Base-by-base conservation (phyloP, 2,113 vertebrate genomes). In the Condylura cristata region DNA sequence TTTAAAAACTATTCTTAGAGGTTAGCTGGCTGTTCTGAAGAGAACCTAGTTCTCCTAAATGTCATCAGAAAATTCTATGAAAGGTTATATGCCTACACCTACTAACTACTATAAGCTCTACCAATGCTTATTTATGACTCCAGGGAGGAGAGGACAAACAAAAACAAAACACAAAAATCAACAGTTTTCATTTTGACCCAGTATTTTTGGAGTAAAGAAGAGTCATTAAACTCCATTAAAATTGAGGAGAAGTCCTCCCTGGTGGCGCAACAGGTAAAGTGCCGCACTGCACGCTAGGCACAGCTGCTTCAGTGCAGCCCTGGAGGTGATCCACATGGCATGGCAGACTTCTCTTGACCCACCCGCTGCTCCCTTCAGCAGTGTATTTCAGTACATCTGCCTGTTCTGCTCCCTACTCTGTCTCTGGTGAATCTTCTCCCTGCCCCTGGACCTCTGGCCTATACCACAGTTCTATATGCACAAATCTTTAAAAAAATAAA, bases 21-120 rank as follows among this genome's bases (percentile, higher is more conserved):
- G 44, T 68, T 80, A 87, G 39, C 63, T 68, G 85, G 61, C 58
- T 95, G 44, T 16, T 39, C 30, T 8, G 0, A 76, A 94, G 48
- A 72, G 37, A 91, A 91, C 28, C 24, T 78, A 89, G 32, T 44
- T 18, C 48, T 56, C 44, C 85, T 53, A 93, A 95, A 86, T 86
- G 81, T 16, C 80, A 63, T 17, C 72, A 90, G 32, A 90, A 83
- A 94, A 88, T 74, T 75, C 74, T 71, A 48, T 26, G 51, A 84
- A 74, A 26, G 51, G 60, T 90, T 84, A 66, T 53, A 85, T 5
- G 61, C 22, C 8, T 72, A 18, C 20, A 30, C 53, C 53, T 82
- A 46, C 30, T 61, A 39, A 82, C n/a, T 28, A 75, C 46, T 44
- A 72, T 80, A 41, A 93, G 46, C 20, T 89, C 83, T 91, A 53